A percentile compares a stretch with the other conserved stretches of the same genome.
phyloP scores from a whole-genome alignment of 2,113 vertebrate genomes.

The Nesoenas mayeri region DNA sequence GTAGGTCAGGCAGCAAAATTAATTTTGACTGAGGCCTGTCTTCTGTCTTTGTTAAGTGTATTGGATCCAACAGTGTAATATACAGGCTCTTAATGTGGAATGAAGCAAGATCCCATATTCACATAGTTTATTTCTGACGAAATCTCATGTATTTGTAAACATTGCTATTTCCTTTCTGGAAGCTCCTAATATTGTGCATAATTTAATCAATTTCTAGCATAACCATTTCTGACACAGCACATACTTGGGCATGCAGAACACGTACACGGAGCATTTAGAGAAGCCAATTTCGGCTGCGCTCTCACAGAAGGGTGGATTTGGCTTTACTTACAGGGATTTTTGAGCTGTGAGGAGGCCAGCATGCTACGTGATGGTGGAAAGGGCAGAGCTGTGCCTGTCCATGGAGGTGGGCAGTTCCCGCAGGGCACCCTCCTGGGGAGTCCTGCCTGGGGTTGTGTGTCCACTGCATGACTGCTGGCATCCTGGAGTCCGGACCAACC shows the following conservation, averaged over 20 bases:
- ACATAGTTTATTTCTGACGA: neutral
- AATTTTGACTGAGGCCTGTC: neutral
- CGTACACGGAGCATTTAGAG: rapidly evolving
- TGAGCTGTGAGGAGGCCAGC: neutral
- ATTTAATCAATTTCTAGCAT: neutral
- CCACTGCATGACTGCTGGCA: rapidly evolving
- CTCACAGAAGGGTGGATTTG: neutral
- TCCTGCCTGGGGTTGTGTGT: neutral
- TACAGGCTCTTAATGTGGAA: neutral
- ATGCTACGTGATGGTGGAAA: neutral
- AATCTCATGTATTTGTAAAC: neutral
- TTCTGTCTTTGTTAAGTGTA: neutral
- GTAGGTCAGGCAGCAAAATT: neutral
- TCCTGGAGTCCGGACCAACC: neutral
- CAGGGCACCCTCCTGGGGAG: neutral
- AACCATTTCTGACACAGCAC: neutral
- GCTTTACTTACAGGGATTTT: neutral
- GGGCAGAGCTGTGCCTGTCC: neutral
- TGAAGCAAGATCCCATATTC: neutral
- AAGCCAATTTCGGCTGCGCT: neutral
- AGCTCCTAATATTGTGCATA: neutral
- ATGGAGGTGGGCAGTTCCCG: neutral
- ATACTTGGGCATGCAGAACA: neutral
- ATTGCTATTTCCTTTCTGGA: constrained; percentile 9
- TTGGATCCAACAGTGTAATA: neutral